A percentile compares a stretch with the other conserved stretches of the same genome.
Conservation (phyloP, 2,888 invertebrate genomes). For the Sericinus montela region DNA sequence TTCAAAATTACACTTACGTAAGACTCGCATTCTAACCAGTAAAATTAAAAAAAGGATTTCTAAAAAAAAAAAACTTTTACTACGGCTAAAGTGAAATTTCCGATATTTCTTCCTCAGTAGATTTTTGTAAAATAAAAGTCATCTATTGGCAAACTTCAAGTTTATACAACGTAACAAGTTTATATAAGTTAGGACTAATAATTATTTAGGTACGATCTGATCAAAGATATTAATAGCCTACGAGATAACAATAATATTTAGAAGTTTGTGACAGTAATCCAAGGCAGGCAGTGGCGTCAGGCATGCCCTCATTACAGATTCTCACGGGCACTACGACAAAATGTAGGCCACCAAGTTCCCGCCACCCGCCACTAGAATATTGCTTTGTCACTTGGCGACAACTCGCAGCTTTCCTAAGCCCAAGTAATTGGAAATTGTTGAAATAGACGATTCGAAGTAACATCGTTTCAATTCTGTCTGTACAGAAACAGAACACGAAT, state of each 20-base stretch:
- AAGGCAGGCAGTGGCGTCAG: conserved; percentile 56
- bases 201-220: too few species aligned
- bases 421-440: conserved; percentile 79
- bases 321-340: conserved; percentile 69
- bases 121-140: too few species aligned
- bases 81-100: too few species aligned
- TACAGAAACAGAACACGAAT: conserved; percentile 12
- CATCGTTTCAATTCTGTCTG: conserved; percentile 32
- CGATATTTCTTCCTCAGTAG: too few species aligned
- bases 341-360: conserved; percentile 75
- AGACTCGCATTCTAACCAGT: too few species aligned
- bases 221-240: too few species aligned
- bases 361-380: conserved; percentile 61
- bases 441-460: conserved; percentile 66
- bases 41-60: too few species aligned
- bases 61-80: too few species aligned
- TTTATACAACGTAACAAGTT: too few species aligned
- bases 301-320: conserved; percentile 68
- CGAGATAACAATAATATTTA: conserved; percentile 49
- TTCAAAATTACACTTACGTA: too few species aligned
- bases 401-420: conserved; percentile 70
- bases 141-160: too few species aligned
- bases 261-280: conserved; percentile 60
- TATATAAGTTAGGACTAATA: too few species aligned
- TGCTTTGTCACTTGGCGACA: conserved; percentile 77